Conservation (phyloP, 2,888 invertebrate species). For the Ophion costatus region DNA sequence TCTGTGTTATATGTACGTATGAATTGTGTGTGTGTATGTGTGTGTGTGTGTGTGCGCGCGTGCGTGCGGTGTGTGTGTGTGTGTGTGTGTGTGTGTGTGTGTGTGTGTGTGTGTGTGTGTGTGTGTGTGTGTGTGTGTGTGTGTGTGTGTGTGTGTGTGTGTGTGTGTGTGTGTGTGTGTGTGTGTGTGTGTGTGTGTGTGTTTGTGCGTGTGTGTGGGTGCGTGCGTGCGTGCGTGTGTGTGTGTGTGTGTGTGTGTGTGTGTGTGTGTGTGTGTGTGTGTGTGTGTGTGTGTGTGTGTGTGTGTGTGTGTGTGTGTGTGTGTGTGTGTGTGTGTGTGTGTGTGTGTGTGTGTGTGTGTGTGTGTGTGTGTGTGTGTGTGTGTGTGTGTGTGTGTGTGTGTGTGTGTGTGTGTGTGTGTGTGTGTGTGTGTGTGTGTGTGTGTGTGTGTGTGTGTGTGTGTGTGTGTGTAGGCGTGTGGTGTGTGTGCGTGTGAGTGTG, state of each 20-base stretch:
- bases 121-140: neutral
- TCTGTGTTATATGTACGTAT: conserved; percentile 44
- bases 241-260: neutral
- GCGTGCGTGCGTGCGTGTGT: neutral
- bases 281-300: too few relatives aligned
- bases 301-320: neutral
- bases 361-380: neutral
- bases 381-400: neutral
- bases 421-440: too few relatives aligned
- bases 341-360: neutral
- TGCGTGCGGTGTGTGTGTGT: too few relatives aligned
- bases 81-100: neutral
- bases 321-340: neutral
- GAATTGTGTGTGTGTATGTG: neutral
- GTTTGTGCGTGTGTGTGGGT: too few relatives aligned
- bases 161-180: neutral
- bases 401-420: neutral
- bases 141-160: neutral
- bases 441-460: neutral
- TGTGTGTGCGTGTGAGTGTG: conserved; percentile 26
- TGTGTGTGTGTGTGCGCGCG: neutral
- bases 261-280: neutral
- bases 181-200: too few relatives aligned
- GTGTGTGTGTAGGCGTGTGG: neutral
- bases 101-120: neutral